Evolutionary conservation across 2,888 invertebrate genomes (phyloP).

Genomic region (Metopia argyrocephala): DNA sequence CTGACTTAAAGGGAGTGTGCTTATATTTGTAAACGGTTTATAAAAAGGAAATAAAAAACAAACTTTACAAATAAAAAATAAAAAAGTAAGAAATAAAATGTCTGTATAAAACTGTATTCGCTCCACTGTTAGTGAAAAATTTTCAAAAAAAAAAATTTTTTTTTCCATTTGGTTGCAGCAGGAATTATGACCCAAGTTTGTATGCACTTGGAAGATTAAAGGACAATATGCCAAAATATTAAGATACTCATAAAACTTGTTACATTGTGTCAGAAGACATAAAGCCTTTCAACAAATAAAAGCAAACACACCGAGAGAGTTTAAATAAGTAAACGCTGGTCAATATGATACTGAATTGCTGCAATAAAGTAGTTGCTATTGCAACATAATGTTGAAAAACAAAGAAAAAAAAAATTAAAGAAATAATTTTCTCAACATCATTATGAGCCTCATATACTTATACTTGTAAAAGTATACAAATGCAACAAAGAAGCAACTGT

Average conservation of each 20-base stretch:
- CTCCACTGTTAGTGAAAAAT: too few relatives aligned
- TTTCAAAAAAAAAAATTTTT: too few relatives aligned
- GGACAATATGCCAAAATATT: conserved; percentile 69
- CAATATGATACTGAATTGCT: conserved; percentile 49
- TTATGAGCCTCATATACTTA: conserved; percentile 22
- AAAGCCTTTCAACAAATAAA: background rate
- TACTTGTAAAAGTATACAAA: conserved; percentile 14
- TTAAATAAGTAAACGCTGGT: conserved; percentile 28
- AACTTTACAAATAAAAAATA: too few relatives aligned
- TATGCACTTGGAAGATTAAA: conserved; percentile 9
- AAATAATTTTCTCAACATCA: conserved; percentile 9
- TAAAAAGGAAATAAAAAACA: too few relatives aligned
- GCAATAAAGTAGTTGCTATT: conserved; percentile 64
- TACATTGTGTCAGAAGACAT: conserved; percentile 64
- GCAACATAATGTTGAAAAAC: conserved; percentile 44
- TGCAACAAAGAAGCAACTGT: background rate
- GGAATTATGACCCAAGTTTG: too few relatives aligned
- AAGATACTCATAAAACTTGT: conserved; percentile 63
- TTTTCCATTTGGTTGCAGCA: too few relatives aligned
- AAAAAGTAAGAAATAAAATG: too few relatives aligned
- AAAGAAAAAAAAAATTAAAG: too few relatives aligned
- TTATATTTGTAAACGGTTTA: too few relatives aligned
- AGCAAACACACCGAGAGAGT: background rate
- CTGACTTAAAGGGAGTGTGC: too few relatives aligned
- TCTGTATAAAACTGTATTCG: too few relatives aligned